Conservation (phyloP, 1,140 invertebrate species). For the Drosophila simulans region DNA sequence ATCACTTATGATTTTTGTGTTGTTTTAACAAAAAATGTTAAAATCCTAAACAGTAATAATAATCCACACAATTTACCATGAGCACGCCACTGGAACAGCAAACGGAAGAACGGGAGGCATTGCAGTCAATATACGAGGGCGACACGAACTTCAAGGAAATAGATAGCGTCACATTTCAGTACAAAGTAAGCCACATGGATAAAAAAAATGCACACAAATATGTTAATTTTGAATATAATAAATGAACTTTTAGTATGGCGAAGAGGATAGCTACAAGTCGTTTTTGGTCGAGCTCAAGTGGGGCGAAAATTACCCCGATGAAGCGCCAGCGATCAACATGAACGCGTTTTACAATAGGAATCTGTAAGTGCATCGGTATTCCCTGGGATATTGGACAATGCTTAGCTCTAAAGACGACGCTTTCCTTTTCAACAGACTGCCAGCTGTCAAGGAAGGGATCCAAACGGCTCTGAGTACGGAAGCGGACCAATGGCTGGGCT, state of each 20-base stretch:
- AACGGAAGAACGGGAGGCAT: conserved; percentile 95
- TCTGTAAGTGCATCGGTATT: conserved; percentile 88
- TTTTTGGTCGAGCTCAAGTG: conserved; percentile 95
- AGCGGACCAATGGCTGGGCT: conserved; percentile 92
- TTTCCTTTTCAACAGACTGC: conserved; percentile 86
- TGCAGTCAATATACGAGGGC: conserved; percentile 97
- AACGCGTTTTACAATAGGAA: conserved; percentile 97
- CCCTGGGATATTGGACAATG: neutral
- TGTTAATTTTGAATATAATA: conserved; percentile 1
- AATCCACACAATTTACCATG: conserved; percentile 82
- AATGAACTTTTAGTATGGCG: conserved; percentile 90
- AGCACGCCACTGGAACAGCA: conserved; percentile 88
- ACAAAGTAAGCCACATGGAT: conserved; percentile 89
- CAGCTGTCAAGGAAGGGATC: conserved; percentile 90
- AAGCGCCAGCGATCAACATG: conserved; percentile 92
- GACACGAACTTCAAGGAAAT: conserved; percentile 94
- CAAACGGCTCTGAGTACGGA: conserved; percentile 88
- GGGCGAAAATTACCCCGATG: conserved; percentile 93
- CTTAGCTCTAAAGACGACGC: neutral
- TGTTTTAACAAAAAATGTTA: conserved; percentile 25
- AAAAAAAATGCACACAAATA: neutral
- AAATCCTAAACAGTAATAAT: conserved; percentile 1
- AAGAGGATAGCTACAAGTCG: conserved; percentile 91
- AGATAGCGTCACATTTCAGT: conserved; percentile 92
- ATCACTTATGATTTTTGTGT: conserved; percentile 35